Base-by-base conservation (phyloP, 2,888 invertebrate species). In the Hanleya hanleyi region DNA sequence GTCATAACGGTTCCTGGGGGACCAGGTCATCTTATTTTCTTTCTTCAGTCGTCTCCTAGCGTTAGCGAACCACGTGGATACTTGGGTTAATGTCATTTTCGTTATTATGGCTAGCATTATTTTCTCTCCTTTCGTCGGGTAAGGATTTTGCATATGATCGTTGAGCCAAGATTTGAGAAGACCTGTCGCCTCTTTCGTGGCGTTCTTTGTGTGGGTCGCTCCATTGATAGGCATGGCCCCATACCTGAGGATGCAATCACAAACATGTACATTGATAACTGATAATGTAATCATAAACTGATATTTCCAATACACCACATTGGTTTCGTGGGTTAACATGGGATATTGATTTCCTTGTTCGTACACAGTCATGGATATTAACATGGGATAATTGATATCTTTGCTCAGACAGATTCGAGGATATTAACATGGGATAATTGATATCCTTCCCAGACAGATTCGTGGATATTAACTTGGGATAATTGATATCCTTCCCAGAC, bases 21-120 rank as follows among this genome's bases (percentile, higher is more conserved):
- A 96, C 97, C 97, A 97, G 79, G 96, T 96, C 96, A 97, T 97
- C 91, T 97, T 96, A 92, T 97, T 97, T 92, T 97, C 97, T 90
- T 97, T 97, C 92, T 97, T 97, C 84, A 97, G 93, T 64, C 97
- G 93, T 83, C 97, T 92, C 77, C 97, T 92, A 33, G 97, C 97
- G 91, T 97, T 97, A 73, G 97, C 97, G 90, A 97, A 97, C 97
- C 97, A 97, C 85, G 97, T 97, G 72, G 96, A 96, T 78, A 97
- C 97, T 88, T 91, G 70, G 6, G 96, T 97, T 81, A 97, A 91
- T 74, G 96, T 96, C 96, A 97, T 97, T 92, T 96, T 96, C 71
- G 96, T 97, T 88, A 96, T 95, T 88, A 97, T 96, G 81, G 97
- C 97, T 89, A 97, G 91, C 95, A 97, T 96, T 84, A 97, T 96